Conservation (phyloP, 2,797 vertebrate species). For the Hipposideros larvatus region DNA sequence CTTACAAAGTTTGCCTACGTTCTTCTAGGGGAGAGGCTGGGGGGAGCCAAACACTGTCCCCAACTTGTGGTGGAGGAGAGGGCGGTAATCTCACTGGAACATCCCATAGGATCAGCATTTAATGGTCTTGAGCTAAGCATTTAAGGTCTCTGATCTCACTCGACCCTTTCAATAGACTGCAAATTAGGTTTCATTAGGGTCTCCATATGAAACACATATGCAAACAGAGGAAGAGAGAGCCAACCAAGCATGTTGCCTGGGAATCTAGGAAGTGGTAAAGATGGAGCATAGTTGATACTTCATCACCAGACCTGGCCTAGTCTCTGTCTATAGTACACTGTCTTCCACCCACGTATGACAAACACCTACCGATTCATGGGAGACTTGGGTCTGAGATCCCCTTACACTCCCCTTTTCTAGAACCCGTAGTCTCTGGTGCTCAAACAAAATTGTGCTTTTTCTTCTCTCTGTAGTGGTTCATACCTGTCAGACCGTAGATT, state of each 20-base stretch:
- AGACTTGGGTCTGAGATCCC: neutral
- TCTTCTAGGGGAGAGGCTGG: neutral
- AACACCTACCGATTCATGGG: neutral
- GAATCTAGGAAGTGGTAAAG: neutral
- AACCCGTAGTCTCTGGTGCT: neutral
- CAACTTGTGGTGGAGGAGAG: too few species aligned
- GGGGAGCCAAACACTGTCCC: too few species aligned
- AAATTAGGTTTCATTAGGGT: neutral
- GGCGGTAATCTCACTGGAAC: rapidly evolving
- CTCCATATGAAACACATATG: neutral
- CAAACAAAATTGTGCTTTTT: rapidly evolving
- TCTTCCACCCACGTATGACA: neutral
- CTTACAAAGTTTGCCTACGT: rapidly evolving
- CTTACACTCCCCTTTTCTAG: neutral
- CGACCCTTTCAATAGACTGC: neutral
- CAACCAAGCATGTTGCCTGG: rapidly evolving
- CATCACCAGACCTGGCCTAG: neutral
- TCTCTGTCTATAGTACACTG: neutral
- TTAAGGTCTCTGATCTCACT: neutral
- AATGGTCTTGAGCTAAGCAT: rapidly evolving
- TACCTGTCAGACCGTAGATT: rapidly evolving
- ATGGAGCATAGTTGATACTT: too few species aligned
- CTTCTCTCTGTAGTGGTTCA: rapidly evolving
- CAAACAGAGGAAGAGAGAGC: neutral
- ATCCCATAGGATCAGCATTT: rapidly evolving